A percentile compares a stretch with the other conserved stretches of the same genome.
These are phyloP conservation scores for Darevskia nairensis DNA, from an alignment of 2,797 vertebrate genomes.

Conservation along the genomic window DNA sequence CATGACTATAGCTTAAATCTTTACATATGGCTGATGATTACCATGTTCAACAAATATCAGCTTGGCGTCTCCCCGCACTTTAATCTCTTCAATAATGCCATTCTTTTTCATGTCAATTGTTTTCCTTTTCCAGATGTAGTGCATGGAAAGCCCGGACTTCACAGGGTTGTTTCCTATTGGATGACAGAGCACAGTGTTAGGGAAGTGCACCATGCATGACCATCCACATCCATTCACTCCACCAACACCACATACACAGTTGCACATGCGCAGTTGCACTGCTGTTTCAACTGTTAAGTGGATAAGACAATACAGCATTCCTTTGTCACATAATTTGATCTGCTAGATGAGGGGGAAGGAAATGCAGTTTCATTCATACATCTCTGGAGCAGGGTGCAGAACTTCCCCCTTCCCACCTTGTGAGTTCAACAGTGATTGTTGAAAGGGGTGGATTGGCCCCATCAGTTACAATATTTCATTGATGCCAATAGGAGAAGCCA, in stretches of 20 bases:
- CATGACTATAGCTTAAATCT: slow-evolving; percentile 68
- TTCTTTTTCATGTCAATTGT: background rate
- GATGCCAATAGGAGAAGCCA: background rate
- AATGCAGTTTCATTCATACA: background rate
- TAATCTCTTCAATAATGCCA: slow-evolving; percentile 42
- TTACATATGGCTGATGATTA: slow-evolving; percentile 54
- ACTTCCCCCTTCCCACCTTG: background rate
- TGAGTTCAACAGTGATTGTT: background rate
- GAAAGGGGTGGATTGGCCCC: background rate
- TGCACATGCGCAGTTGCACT: background rate
- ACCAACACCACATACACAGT: background rate
- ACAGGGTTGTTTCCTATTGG: background rate
- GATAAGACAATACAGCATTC: background rate
- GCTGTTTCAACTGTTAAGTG: background rate
- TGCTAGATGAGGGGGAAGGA: background rate
- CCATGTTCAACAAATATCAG: slow-evolving; percentile 62
- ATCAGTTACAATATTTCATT: background rate
- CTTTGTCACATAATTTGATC: background rate
- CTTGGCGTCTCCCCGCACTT: slow-evolving; percentile 23
- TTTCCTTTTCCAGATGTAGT: background rate
- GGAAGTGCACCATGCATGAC: background rate
- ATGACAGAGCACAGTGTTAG: background rate
- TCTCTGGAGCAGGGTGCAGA: background rate
- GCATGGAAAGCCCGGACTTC: background rate
- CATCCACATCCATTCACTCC: background rate